Conservation (phyloP, 2,797 vertebrate genomes). For the Uromys caudimaculatus region DNA sequence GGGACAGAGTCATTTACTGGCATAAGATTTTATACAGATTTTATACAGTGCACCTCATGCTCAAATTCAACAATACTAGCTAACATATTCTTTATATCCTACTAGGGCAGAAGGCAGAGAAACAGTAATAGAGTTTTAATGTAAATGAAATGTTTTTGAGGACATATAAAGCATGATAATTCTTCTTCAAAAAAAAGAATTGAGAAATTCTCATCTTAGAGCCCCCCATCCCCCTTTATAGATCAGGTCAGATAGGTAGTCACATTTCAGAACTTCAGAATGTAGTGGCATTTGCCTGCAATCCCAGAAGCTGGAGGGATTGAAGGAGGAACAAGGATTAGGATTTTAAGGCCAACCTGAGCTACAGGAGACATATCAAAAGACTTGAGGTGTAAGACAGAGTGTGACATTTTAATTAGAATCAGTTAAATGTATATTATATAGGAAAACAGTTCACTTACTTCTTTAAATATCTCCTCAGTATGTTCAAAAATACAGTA, state of each 20-base stretch:
- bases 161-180: conserved; percentile 23
- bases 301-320: neutral
- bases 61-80: neutral
- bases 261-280: neutral
- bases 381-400: neutral
- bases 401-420: conserved; percentile 54
- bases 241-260: conserved; percentile 1
- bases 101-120: conserved; percentile 20
- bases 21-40: conserved; percentile 46
- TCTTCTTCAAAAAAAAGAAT: conserved; percentile 56
- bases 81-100: neutral
- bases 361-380: neutral
- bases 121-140: conserved; percentile 47
- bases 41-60: conserved; percentile 3
- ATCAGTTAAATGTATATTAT: conserved; percentile 30
- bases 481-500: conserved; percentile 85
- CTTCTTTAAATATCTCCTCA: conserved; percentile 78
- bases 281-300: neutral
- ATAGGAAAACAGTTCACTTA: conserved; percentile 78
- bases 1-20: neutral
- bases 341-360: neutral
- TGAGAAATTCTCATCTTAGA: neutral
- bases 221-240: neutral
- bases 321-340: neutral
- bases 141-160: conserved; percentile 1